Evolutionary conservation across 2,888 invertebrate genomes (phyloP), one percentile per base, ranked within the genome.

Genomic region (Apeira syringaria): DNA sequence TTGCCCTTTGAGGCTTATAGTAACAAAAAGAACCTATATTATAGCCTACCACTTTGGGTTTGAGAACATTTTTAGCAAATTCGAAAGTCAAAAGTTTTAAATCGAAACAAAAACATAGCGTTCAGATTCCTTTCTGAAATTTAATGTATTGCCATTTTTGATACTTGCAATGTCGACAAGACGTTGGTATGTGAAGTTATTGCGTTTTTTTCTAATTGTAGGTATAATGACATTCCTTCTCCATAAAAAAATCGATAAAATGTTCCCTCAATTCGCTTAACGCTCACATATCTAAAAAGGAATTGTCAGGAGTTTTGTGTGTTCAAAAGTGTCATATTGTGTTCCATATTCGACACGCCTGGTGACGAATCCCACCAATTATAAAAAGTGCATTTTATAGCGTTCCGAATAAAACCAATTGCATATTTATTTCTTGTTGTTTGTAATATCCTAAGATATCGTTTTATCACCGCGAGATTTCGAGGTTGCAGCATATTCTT

Each of bases 1-100:
- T 63, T 56, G 61, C 53, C 47, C 39, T 17, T 37, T 22, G 50
- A 49, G 51, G 31, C 17, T 58, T 59, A 61, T 49, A 49, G 48
- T 12, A 38, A 37, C 41, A 48, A 51, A 42, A 44, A 38, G 28
- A 12, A 30, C 7, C 4, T n/a, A 18, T 29, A 5, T 4, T n/a
- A 17, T 17, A 17, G 6, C 5, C 20, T 20, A 15, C 15, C 15
- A 3, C 3, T 15, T 15, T 15, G 15, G 15, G 15, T 15, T 15
- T 15, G 15, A 15, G 15, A 15, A 15, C 15, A 15, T 15, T 15
- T 30, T 26, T 18, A 30, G 30, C 30, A 13, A 35, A 15, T 15
- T 15, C 15, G 3, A 15, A 15, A 15, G 2, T 15, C 2, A 15
- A 4, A 15, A 3, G 15, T 15, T 15, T 15, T 15, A 3, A n/a